These are phyloP conservation scores for Pterocles burchelli DNA, from an alignment of 2,113 vertebrate species.

Conservation along the genomic window DNA sequence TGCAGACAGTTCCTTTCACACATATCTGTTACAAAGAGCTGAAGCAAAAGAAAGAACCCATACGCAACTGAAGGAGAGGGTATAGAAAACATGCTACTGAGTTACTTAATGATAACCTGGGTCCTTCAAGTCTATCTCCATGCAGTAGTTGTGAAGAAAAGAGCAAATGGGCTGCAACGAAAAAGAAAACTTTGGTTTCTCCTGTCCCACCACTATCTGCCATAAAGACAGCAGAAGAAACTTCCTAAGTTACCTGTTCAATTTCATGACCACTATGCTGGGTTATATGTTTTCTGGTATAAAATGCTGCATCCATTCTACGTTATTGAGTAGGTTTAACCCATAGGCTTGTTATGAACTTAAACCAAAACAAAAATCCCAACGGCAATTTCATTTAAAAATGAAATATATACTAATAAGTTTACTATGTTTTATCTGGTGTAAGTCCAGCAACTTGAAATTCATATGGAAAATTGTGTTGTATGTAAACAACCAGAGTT, in stretches of 20 bases:
- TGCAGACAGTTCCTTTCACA: neutral
- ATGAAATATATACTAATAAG: neutral
- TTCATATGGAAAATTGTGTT: neutral
- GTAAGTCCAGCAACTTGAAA: neutral
- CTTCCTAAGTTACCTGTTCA: neutral
- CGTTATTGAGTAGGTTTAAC: neutral
- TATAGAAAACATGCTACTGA: fast-evolving
- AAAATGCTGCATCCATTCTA: neutral
- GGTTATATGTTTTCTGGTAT: neutral
- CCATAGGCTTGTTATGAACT: neutral
- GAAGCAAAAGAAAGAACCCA: neutral
- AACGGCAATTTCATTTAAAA: neutral
- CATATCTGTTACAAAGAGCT: neutral
- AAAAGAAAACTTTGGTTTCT: neutral
- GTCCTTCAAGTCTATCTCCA: neutral
- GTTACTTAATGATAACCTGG: neutral
- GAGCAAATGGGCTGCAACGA: neutral
- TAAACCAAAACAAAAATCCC: neutral
- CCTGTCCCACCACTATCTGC: neutral
- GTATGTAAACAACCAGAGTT: neutral
- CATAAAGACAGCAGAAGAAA: neutral
- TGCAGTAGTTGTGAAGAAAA: neutral
- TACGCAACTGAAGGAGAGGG: neutral
- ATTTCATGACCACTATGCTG: neutral
- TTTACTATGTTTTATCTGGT: neutral